Evolutionary conservation across 2,113 vertebrate genomes (phyloP).

Genomic region (Australoheros scitulus): DNA sequence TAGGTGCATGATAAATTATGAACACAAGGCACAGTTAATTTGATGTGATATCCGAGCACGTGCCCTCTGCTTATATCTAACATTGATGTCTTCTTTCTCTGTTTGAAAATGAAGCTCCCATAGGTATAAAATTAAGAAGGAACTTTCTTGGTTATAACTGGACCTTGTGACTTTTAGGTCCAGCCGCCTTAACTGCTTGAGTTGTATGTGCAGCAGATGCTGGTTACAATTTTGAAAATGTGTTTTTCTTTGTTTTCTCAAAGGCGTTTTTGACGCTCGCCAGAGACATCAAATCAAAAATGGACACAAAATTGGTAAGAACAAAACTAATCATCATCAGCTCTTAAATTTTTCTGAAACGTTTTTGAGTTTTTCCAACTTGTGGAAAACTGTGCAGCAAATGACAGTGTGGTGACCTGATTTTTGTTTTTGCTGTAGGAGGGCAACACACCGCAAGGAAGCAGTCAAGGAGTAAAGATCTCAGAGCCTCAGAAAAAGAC

Average conservation of each 20-base stretch:
- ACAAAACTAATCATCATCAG: neutral
- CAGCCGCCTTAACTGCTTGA: neutral
- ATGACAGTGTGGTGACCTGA: neutral
- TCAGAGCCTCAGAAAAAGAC: conserved; percentile 94
- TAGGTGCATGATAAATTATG: neutral
- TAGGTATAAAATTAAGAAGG: neutral
- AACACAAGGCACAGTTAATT: neutral
- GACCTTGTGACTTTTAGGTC: neutral
- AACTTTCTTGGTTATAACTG: neutral
- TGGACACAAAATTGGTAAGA: conserved; percentile 98
- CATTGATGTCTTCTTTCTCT: neutral
- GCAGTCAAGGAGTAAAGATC: conserved; percentile 93
- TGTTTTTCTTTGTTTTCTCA: conserved; percentile 14
- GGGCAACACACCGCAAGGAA: conserved; percentile 91
- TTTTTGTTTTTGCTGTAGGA: conserved; percentile 80
- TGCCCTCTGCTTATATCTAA: neutral
- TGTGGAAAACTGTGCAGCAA: neutral
- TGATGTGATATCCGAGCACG: fast-evolving
- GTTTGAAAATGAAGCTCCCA: neutral
- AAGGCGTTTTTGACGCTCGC: conserved; percentile 98
- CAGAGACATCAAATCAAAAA: conserved; percentile 98
- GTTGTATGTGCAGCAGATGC: neutral
- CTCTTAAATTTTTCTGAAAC: neutral
- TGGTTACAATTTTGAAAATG: neutral
- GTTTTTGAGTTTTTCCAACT: neutral